Evolutionary conservation across 92 coral and sea anemone species (phyloP).

Genomic region (Epizoanthus scotinus): DNA sequence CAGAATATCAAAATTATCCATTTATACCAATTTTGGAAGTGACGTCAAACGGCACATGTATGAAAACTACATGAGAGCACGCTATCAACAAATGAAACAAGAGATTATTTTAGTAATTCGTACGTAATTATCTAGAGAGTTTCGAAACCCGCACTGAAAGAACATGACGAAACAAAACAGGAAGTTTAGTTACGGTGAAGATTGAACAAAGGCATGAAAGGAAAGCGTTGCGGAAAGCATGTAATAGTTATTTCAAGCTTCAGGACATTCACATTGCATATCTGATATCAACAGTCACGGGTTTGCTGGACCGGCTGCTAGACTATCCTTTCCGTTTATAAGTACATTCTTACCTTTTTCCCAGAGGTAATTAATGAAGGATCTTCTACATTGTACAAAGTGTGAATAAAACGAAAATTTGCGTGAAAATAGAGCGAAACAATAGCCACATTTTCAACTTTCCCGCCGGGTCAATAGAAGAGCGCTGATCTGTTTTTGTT

Average conservation of each 20-base stretch:
- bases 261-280: conserved; percentile 5
- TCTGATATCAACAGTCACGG: not conserved
- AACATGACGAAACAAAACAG: conserved; percentile 28
- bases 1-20: no score
- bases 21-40: not conserved
- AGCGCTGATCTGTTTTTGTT: conserved; percentile 6
- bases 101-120: not conserved
- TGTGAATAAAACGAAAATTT: conserved; percentile 15
- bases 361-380: not conserved
- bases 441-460: conserved; percentile 39
- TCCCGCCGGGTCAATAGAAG: conserved; percentile 34
- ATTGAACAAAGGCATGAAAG: not conserved
- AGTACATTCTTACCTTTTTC: conserved; percentile 22
- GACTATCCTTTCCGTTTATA: not conserved
- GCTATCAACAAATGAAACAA: no score
- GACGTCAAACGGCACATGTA: not conserved
- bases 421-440: conserved; percentile 31
- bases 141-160: conserved; percentile 26
- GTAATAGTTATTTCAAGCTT: not conserved
- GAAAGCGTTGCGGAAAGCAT: conserved; percentile 5
- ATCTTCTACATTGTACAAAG: conserved; percentile 36
- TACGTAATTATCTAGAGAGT: not conserved
- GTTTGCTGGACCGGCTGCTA: not conserved
- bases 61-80: not conserved
- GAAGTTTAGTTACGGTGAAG: conserved; percentile 13